Evolutionary conservation across 2,888 invertebrate genomes (phyloP), one percentile per base, ranked within the genome.

Genomic region (Dynastes hyllus): DNA sequence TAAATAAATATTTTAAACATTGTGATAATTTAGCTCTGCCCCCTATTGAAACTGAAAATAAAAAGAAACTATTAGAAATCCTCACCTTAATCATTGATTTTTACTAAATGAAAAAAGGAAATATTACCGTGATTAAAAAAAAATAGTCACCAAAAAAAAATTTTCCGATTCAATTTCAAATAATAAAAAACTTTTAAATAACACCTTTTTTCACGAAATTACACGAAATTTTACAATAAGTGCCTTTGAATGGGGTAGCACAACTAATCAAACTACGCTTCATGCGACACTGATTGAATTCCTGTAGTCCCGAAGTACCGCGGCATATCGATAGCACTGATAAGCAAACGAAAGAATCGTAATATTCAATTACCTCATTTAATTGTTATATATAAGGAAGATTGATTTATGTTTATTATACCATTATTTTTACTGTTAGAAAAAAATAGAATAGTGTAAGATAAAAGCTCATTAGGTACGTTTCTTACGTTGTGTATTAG

Each of bases 281-380:
- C 8, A 8, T 32, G 11, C 32, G 6, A 9, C 16, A 67, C 67
- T 67, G 29, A 67, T 3, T 50, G 67, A 13, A 45, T 27, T 50
- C 11, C 22, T 67, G 27, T 16, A 6, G 11, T 67, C 8, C 8
- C 50, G 50, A 67, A 22, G 67, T 45, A 45, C 45, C 50, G 45
- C 45, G 9, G 11, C 50, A 22, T 50, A 67, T 67, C 67, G 27
- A 67, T 67, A 22, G n/a, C 16, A 5, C 16, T 67, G 67, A 67
- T 67, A 67, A 67, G 45, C 45, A 22, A 37, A 37, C 8, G 45
- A 0, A 63, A 1, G 22, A 32, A 63, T 27, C 32, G 32, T 37
- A 37, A 63, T 63, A 55, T 16, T 63, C 63, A 63, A 29, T 63
- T 63, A 63, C 27, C 63, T 63, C 32, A 63, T 11, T 63, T 63